Evolutionary conservation across 2,888 invertebrate genomes (phyloP).

Genomic region (Notodonta ziczac): DNA sequence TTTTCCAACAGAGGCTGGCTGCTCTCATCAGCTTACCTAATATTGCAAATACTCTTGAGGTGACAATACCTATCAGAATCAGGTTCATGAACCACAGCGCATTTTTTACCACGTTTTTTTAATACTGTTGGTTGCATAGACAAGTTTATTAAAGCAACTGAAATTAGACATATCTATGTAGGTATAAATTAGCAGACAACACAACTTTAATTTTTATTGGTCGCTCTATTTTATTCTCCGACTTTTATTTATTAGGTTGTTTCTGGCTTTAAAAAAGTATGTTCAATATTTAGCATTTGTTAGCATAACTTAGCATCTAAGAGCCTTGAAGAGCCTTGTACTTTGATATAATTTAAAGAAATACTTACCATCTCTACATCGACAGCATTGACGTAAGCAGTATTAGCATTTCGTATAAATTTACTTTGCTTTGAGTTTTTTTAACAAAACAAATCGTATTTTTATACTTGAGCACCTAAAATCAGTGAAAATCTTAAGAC

Average conservation of each 20-base stretch:
- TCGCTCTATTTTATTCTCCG: not conserved
- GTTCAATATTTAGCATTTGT: slow-evolving; percentile 14
- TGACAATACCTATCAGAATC: too few relatives aligned
- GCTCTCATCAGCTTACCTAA: too few relatives aligned
- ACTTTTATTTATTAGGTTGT: too few relatives aligned
- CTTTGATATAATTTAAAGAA: slow-evolving; percentile 5
- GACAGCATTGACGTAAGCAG: not conserved
- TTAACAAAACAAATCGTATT: too few relatives aligned
- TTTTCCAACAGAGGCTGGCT: too few relatives aligned
- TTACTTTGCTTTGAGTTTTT: too few relatives aligned
- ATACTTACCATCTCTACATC: not conserved
- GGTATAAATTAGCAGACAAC: not conserved
- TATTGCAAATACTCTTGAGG: too few relatives aligned
- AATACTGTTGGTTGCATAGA: too few relatives aligned
- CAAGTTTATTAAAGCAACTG: not conserved
- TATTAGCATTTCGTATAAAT: not conserved
- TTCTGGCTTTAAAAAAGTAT: not conserved
- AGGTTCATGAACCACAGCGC: too few relatives aligned
- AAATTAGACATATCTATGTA: slow-evolving; percentile 1
- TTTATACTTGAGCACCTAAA: too few relatives aligned
- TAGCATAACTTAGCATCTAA: slow-evolving; percentile 12
- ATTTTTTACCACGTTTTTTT: too few relatives aligned
- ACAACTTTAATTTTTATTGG: not conserved
- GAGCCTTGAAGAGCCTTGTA: slow-evolving; percentile 20
- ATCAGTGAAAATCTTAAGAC: too few relatives aligned